phyloP scores from a whole-genome alignment of 2,888 invertebrate genomes.

The Trissonchulus latispiculum region DNA sequence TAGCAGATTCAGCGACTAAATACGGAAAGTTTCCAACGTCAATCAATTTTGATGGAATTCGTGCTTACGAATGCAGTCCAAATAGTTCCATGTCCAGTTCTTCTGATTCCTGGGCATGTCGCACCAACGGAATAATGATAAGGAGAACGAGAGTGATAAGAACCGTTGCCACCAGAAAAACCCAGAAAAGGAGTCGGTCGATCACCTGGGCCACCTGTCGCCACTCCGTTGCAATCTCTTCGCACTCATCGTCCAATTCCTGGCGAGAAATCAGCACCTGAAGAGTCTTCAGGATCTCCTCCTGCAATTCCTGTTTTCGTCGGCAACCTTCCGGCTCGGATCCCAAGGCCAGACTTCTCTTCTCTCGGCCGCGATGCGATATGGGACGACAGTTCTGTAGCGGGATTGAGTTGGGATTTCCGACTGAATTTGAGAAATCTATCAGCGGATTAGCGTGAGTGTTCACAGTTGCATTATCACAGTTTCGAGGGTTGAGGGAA shows the following conservation, averaged over 20 bases:
- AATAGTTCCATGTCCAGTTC: constrained; percentile 29
- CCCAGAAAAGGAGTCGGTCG: constrained; percentile 52
- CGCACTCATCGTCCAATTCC: constrained; percentile 47
- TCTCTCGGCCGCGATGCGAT: neutral
- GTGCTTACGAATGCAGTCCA: constrained; percentile 21
- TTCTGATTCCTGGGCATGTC: constrained; percentile 27
- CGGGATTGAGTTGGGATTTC: neutral
- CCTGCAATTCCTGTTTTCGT: constrained; percentile 34
- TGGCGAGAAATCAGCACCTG: constrained; percentile 49
- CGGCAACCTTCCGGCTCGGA: neutral
- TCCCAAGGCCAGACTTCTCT: neutral
- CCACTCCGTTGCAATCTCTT: constrained; percentile 52
- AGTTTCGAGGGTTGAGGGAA: neutral
- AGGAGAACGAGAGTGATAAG: constrained; percentile 49
- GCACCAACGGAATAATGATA: constrained; percentile 48
- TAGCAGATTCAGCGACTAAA: too few species aligned
- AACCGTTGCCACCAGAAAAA: constrained; percentile 51
- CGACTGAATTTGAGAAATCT: too few species aligned
- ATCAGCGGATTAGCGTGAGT: too few species aligned
- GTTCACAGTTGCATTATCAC: neutral
- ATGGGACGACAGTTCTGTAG: neutral
- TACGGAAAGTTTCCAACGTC: too few species aligned
- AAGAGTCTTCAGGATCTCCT: constrained; percentile 48
- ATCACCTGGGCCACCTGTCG: constrained; percentile 51
- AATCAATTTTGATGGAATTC: too few species aligned